Base-by-base conservation (phyloP, 2,888 invertebrate genomes). In the Lepidonotus clava region DNA sequence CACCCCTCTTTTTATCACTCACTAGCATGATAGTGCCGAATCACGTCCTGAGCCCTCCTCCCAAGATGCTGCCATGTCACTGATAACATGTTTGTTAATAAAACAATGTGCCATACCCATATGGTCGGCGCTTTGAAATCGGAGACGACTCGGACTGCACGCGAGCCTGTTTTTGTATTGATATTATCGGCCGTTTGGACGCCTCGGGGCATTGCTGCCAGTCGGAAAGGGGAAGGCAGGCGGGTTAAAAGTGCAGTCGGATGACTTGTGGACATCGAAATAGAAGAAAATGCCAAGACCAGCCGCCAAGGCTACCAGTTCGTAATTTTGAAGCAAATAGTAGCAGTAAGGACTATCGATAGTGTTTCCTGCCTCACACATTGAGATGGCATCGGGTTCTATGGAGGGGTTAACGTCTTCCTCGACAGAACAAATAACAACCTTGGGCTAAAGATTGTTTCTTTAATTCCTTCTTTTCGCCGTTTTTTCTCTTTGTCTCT, bases 1-100 rank as follows among this genome's bases (percentile, higher is more conserved):
- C 56, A 56, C 21, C 14, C 61, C 61, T 5, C 61, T 28, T n/a
- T 28, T 61, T 28, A 61, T 53, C 28, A 28, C 28, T n/a, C 53
- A 24, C 24, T 61, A 61, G 61, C 61, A 61, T 61, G 61, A 28
- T 32, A 18, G 46, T 61, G 4, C 28, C 21, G 61, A 28, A 28
- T 61, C 61, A 6, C 61, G 24, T 24, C 1, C 61, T 61, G 21
- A 61, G 61, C 28, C 6, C 46, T 46, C 46, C 46, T 46, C 46
- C 18, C 8, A 18, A 14, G n/a, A 14, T 8, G 24, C 18, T 34
- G 36, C 36, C 36, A 38, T 38, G 34, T 6, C 21, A 38, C 8
- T 34, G 71, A 6, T 8, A 38, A 34, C 71, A 71, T 38, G 71
- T 71, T 38, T 71, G 71, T 36, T 71, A 71, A 71, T 71, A 71